A percentile compares a stretch with the other conserved stretches of the same genome.
phyloP scores from a whole-genome alignment of 1,140 invertebrate species.

The Neomicropteryx cornuta region DNA sequence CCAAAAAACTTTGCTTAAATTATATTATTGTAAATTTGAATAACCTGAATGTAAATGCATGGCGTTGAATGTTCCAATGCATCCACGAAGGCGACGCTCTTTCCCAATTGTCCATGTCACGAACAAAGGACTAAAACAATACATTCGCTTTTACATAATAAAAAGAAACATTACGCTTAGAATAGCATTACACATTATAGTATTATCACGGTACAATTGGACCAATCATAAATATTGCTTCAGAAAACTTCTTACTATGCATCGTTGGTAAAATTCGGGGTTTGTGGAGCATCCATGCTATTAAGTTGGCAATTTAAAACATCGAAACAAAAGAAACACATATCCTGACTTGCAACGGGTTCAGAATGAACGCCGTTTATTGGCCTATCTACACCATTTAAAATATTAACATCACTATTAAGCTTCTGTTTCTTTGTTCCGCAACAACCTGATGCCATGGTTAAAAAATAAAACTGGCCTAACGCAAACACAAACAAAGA shows the following conservation, averaged over 20 bases:
- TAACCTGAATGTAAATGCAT: constrained; percentile 76
- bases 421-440: constrained; percentile 82
- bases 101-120: constrained; percentile 97
- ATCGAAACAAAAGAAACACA: constrained; percentile 98
- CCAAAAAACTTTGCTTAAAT: no score
- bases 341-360: constrained; percentile 80
- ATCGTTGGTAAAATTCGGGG: constrained; percentile 87
- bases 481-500: constrained; percentile 1
- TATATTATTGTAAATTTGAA: no score
- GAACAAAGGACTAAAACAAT: constrained; percentile 84
- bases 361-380: constrained; percentile 47
- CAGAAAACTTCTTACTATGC: constrained; percentile 95
- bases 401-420: constrained; percentile 49
- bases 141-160: constrained; percentile 16
- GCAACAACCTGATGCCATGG: constrained; percentile 79
- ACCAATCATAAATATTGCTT: no score
- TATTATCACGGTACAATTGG: no score
- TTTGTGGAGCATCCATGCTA: constrained; percentile 80
- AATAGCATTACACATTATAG: not conserved
- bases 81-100: constrained; percentile 83
- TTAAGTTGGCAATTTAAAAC: constrained; percentile 90
- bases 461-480: no score
- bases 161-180: not conserved
- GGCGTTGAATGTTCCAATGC: constrained; percentile 91
- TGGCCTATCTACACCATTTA: constrained; percentile 34